Evolutionary conservation across 2,888 invertebrate genomes (phyloP).

Genomic region (Pollenia angustigena): DNA sequence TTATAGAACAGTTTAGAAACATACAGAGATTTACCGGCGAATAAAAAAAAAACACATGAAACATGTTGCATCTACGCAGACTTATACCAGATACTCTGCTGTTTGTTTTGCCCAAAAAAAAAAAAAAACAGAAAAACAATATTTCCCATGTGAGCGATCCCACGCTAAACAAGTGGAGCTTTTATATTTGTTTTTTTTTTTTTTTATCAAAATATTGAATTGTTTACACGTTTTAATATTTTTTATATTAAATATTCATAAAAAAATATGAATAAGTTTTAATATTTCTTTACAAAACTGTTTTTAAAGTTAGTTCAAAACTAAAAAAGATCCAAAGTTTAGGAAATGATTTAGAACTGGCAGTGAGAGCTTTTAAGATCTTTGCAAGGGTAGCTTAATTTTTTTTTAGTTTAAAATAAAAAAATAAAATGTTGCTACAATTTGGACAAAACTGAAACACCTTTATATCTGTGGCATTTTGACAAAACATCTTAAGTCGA

Average conservation of each 20-base stretch:
- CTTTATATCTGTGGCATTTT: no score
- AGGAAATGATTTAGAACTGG: background rate
- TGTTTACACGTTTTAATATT: constrained; percentile 32
- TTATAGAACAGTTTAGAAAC: constrained; percentile 21
- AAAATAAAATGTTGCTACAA: no score
- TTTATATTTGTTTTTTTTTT: constrained; percentile 8
- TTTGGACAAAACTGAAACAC: no score
- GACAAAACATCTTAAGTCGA: no score
- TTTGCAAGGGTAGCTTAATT: no score
- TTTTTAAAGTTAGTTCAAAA: background rate
- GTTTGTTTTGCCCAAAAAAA: constrained; percentile 23
- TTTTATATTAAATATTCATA: constrained; percentile 23
- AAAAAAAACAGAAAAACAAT: background rate
- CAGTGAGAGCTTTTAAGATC: no score
- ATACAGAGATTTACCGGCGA: background rate
- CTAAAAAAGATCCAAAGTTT: background rate
- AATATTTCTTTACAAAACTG: background rate
- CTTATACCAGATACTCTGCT: constrained; percentile 13
- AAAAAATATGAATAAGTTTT: constrained; percentile 11
- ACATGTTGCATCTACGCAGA: constrained; percentile 66
- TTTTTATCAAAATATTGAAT: constrained; percentile 33
- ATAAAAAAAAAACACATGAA: constrained; percentile 18
- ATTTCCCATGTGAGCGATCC: constrained; percentile 74
- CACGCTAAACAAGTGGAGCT: constrained; percentile 70
- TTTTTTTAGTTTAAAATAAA: no score